phyloP scores from a whole-genome alignment of 2,888 invertebrate genomes.

The Habrosyne pyritoides region DNA sequence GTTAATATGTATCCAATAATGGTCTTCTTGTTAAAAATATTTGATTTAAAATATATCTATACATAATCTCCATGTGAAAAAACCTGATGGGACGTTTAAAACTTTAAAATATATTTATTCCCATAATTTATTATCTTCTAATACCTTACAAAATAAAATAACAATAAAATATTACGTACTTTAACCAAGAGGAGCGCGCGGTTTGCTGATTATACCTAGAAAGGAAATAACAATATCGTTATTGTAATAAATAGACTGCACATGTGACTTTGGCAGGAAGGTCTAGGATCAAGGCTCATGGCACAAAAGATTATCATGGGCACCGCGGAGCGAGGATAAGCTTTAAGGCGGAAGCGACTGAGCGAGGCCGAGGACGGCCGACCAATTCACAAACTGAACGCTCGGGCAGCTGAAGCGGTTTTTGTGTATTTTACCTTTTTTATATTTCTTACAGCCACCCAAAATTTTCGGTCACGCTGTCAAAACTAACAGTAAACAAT shows the following conservation, averaged over 20 bases:
- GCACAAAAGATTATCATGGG: constrained; percentile 78
- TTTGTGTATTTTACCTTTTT: constrained; percentile 28
- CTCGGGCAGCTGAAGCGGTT: constrained; percentile 59
- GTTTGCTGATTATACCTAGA: constrained; percentile 83
- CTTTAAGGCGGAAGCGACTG: constrained; percentile 74
- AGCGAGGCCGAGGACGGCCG: constrained; percentile 79
- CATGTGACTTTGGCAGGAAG: constrained; percentile 61
- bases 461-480: neutral
- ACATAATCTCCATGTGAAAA: too few species aligned
- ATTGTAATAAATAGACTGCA: constrained; percentile 58
- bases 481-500: neutral
- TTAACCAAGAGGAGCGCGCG: constrained; percentile 79
- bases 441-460: neutral
- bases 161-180: constrained; percentile 75
- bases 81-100: neutral
- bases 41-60: too few species aligned
- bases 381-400: constrained; percentile 74
- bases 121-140: neutral
- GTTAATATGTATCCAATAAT: too few species aligned
- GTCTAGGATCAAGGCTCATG: constrained; percentile 75
- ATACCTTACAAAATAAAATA: constrained; percentile 41
- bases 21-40: too few species aligned
- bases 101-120: neutral
- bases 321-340: constrained; percentile 77
- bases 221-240: constrained; percentile 74